Evolutionary conservation across 2,797 vertebrate species (phyloP), one percentile per base, ranked within the genome.

Genomic region (Erethizon dorsatum): DNA sequence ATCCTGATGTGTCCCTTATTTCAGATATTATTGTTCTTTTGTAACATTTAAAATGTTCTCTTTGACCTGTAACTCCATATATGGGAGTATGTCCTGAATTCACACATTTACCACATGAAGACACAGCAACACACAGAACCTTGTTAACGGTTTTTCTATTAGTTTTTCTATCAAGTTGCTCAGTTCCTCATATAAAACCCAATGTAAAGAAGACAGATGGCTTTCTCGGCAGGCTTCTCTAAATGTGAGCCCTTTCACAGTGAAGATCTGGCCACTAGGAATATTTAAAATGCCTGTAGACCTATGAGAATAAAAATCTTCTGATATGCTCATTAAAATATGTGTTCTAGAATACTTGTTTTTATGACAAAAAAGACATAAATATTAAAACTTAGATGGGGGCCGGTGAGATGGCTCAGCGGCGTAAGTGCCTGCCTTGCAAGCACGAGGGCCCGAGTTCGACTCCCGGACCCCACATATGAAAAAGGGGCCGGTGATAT

Each of bases 331-430:
- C 88, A 63, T 85, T 52, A 89, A 24, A 52, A 52, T 41, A 82
- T 89, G 24, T 69, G 22, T 26, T 86, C 14, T 85, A 6, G 13
- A 61, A 45, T 52, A 17, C 13, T 82, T 83, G 11, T 50, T 63
- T 83, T 20, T 47, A 69, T 56, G 37, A 47, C 6, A 14, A 95
- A 69, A 71, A 59, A 52, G 4, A 78, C 22, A 83, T 5, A 77
- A n/a, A 83, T 73, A 37, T 92, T 94, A 87, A 83, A 59, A 79
- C 28, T 78, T 78, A 83, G n/a, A 13, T 47, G 8, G 83, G n/a
- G n/a, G n/a, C n/a, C n/a, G n/a, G n/a, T n/a, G n/a, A n/a, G n/a
- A n/a, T n/a, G n/a, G n/a, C n/a, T n/a, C n/a, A n/a, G n/a, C n/a
- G n/a, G n/a, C n/a, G n/a, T n/a, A n/a, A n/a, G n/a, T n/a, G n/a